phyloP scores from a whole-genome alignment of 2,113 vertebrate species.

The Oceanites oceanicus region DNA sequence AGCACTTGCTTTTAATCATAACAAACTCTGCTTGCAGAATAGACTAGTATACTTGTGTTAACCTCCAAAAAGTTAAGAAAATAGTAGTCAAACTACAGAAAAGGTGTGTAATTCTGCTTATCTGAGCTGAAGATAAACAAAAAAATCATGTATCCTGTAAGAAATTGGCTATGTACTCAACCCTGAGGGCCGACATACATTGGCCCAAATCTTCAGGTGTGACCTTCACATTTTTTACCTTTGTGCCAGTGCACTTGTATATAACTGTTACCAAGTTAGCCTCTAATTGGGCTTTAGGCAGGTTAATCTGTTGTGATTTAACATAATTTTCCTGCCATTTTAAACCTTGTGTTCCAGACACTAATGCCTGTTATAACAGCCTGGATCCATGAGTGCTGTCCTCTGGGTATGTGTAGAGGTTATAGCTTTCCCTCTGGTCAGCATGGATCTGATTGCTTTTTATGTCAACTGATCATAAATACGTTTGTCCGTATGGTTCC shows the following conservation, averaged over 20 bases:
- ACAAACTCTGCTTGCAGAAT: background rate
- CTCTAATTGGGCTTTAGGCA: background rate
- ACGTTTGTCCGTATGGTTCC: background rate
- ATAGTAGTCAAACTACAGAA: background rate
- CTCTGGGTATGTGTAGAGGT: rapidly evolving
- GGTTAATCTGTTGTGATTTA: background rate
- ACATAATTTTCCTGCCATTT: background rate
- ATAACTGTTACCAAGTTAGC: background rate
- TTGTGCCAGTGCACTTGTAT: background rate
- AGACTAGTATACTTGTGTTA: background rate
- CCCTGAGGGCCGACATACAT: background rate
- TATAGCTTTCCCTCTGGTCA: background rate
- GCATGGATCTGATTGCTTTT: background rate
- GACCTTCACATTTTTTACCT: background rate
- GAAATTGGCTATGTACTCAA: background rate
- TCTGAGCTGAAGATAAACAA: background rate
- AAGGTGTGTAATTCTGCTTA: background rate
- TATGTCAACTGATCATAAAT: background rate
- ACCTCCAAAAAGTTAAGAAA: background rate
- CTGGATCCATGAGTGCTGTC: background rate
- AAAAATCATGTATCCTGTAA: background rate
- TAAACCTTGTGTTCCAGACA: background rate
- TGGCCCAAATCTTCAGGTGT: background rate
- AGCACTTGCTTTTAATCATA: background rate
- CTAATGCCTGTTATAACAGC: background rate